Conservation (phyloP, 2,113 vertebrate species). For the Mystacornis crossleyi region DNA sequence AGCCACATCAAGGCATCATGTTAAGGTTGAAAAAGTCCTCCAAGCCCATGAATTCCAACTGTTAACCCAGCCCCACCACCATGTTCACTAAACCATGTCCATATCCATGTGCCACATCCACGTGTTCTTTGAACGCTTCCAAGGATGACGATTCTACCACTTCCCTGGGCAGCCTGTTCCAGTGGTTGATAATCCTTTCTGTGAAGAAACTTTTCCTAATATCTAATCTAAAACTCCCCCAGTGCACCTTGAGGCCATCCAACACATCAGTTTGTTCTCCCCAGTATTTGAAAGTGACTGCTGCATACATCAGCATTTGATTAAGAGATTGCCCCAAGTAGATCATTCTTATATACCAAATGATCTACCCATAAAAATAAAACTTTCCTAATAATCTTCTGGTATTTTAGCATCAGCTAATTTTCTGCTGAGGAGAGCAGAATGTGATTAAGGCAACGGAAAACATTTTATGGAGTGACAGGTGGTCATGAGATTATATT, state of each 20-base stretch:
- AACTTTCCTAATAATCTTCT: slow-evolving; percentile 54
- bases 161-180: neutral
- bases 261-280: neutral
- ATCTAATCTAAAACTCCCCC: neutral
- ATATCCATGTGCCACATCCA: no score
- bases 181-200: neutral
- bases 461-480: slow-evolving; percentile 75
- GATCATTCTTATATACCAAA: slow-evolving; percentile 2
- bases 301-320: slow-evolving; percentile 29
- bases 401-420: slow-evolving; percentile 65
- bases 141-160: neutral
- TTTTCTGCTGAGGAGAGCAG: slow-evolving; percentile 73
- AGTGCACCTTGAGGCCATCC: neutral
- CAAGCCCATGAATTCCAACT: neutral
- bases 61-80: neutral
- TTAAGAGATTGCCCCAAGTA: slow-evolving; percentile 35
- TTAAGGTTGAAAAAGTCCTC: neutral
- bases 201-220: neutral
- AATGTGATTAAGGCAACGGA: slow-evolving; percentile 68
- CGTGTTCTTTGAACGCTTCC: rapidly evolving
- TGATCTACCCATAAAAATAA: slow-evolving; percentile 38
- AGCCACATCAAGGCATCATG: no score
- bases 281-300: neutral
- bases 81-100: neutral
- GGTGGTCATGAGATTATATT: slow-evolving; percentile 74